Base-by-base conservation (phyloP, 2,888 invertebrate genomes). In the Galerucella nymphaeae region DNA sequence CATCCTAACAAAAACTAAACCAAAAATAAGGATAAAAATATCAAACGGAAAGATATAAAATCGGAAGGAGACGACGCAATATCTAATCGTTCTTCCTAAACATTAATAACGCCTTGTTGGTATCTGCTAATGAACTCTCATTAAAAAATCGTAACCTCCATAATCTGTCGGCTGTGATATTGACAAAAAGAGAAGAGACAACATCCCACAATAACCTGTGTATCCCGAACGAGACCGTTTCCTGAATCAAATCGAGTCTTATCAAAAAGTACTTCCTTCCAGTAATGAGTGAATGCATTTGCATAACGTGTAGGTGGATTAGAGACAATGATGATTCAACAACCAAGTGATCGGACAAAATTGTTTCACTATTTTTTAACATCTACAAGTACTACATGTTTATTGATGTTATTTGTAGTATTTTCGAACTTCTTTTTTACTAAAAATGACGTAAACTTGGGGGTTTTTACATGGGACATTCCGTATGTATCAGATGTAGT, bases 221-320 rank as follows among this genome's bases (percentile, higher is more conserved):
- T 45, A 58, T 30, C 41, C 20, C 38, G 14, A 55, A 79, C 79
- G 73, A 74, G 71, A 57, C 73, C 77, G 72, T 75, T 78, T 79
- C 79, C 79, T 79, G 77, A 71, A 69, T 53, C 70, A 50, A 58
- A 48, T 65, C 53, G 16, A 58, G n/a, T 57, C 67, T 78, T 79
- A 79, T 79, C 79, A 76, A 74, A 45, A 64, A 74, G 75, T 73
- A 70, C 71, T 79, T 79, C 79, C 79, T 79, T 72, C 63, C 78
- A 79, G 77, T 45, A 48, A 71, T 66, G 71, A 75, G 65, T 71
- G 57, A 61, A 74, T 76, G 75, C 73, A 76, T 66, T 75, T 72
- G 72, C 75, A 72, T 68, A 48, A 65, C 65, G 74, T 72, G 76
- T 76, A 73, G 76, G 76, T 67, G 64, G 68, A 53, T 64, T 73